phyloP scores from a whole-genome alignment of 2,113 vertebrate genomes.

The Collichthys lucidus region DNA sequence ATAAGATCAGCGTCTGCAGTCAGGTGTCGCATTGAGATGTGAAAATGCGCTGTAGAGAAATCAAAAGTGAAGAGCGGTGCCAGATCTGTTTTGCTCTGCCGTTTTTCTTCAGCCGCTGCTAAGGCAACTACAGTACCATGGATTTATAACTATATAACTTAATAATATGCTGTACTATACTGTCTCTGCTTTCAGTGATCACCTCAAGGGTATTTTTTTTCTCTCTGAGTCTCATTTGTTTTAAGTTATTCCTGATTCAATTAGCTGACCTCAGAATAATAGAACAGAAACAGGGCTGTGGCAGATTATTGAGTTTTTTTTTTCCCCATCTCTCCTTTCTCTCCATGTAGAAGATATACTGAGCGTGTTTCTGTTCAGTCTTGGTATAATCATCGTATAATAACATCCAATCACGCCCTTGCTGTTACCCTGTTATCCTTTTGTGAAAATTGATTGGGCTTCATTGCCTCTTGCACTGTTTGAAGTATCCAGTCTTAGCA shows the following conservation, averaged over 20 bases:
- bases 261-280: constrained; percentile 45
- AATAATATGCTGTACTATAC: background rate
- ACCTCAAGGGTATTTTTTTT: constrained; percentile 48
- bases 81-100: constrained; percentile 7
- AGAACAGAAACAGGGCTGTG: constrained; percentile 39
- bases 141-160: constrained; percentile 24
- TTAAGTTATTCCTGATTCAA: constrained; percentile 64
- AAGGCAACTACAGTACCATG: background rate
- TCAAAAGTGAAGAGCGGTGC: background rate
- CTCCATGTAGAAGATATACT: constrained; percentile 56
- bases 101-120: background rate
- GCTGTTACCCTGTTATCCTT: constrained; percentile 59
- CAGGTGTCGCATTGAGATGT: background rate
- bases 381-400: constrained; percentile 71
- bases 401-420: constrained; percentile 54
- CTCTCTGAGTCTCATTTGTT: constrained; percentile 43
- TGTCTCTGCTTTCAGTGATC: constrained; percentile 21
- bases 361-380: constrained; percentile 52
- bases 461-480: constrained; percentile 42
- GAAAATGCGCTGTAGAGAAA: constrained; percentile 1
- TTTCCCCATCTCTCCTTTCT: constrained; percentile 24
- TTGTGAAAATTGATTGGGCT: constrained; percentile 59
- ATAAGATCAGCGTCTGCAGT: background rate
- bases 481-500: constrained; percentile 58
- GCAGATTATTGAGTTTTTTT: constrained; percentile 61